Evolutionary conservation across 2,113 vertebrate species (phyloP).

Genomic region (Choloepus hoffmanni): DNA sequence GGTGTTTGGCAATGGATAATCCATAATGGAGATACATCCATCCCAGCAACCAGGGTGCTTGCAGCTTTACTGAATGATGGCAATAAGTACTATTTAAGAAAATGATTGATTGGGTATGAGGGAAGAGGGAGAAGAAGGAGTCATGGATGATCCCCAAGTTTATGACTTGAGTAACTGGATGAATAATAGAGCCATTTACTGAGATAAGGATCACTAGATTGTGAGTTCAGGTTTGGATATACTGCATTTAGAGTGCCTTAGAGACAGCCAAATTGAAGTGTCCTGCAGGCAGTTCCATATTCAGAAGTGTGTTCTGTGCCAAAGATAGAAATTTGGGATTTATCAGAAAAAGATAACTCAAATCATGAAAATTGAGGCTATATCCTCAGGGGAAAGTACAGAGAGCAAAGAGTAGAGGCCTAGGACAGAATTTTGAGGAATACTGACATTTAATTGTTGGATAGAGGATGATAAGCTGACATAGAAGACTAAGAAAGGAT

Average conservation of each 20-base stretch:
- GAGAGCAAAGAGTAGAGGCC: neutral
- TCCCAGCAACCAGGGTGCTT: neutral
- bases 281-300: neutral
- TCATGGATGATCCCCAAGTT: neutral
- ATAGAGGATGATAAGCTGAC: constrained; percentile 3
- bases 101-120: neutral
- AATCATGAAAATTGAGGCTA: neutral
- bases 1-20: neutral
- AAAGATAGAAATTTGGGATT: constrained; percentile 36
- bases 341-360: neutral
- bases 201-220: neutral
- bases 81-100: constrained; percentile 39
- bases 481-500: constrained; percentile 9
- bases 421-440: neutral
- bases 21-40: neutral
- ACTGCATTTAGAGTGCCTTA: neutral
- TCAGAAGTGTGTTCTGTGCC: neutral
- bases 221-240: neutral
- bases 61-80: neutral
- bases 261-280: neutral
- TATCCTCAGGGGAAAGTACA: neutral
- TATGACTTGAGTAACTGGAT: neutral
- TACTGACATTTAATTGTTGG: constrained; percentile 25
- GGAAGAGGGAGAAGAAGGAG: neutral
- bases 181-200: neutral